Base-by-base conservation (phyloP, 2,888 invertebrate species). In the Acanthosepion pharaonis region DNA sequence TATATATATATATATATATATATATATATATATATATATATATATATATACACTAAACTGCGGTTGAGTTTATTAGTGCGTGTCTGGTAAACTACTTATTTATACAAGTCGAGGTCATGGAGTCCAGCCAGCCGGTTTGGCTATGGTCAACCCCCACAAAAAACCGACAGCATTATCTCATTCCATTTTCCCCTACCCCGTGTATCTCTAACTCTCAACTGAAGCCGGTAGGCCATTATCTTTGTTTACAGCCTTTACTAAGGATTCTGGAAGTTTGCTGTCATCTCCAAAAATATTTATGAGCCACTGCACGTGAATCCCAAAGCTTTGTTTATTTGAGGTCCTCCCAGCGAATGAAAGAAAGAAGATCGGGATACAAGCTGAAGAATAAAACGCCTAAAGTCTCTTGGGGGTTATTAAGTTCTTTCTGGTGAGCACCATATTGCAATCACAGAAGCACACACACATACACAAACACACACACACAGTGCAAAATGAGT, bases 1-100 rank as follows among this genome's bases (percentile, higher is more conserved):
- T 78, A 78, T 78, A 78, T 78, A 78, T n/a, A 78, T 78, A 78
- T 78, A 78, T 78, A 78, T 78, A 78, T 78, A 78, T 78, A 78
- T 78, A 78, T 78, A 78, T 78, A 78, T 78, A 78, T 78, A 78
- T 78, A 78, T 78, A 64, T 64, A 64, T 64, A 64, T 3, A n/a
- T 78, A 0, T n/a, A 15, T 78, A 9, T 78, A 78, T 78, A 78
- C 33, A 78, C 11, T 15, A 78, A n/a, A 33, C 15, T 78, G 5
- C 15, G 78, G 15, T 78, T 11, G 9, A 78, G 33, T 78, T 78
- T 78, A 78, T 78, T 78, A 78, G 78, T 78, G 78, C n/a, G n/a
- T 78, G 33, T 78, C 78, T 78, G 5, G 78, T n/a, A 33, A 78
- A 11, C n/a, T 78, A 78, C 78, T n/a, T 78, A 15, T 78, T 78